Percentiles rank a stretch among this genome's conserved stretches.
These are phyloP conservation scores for Dipodomys spectabilis DNA, from an alignment of 2,113 vertebrate genomes.

Conservation along the genomic window DNA sequence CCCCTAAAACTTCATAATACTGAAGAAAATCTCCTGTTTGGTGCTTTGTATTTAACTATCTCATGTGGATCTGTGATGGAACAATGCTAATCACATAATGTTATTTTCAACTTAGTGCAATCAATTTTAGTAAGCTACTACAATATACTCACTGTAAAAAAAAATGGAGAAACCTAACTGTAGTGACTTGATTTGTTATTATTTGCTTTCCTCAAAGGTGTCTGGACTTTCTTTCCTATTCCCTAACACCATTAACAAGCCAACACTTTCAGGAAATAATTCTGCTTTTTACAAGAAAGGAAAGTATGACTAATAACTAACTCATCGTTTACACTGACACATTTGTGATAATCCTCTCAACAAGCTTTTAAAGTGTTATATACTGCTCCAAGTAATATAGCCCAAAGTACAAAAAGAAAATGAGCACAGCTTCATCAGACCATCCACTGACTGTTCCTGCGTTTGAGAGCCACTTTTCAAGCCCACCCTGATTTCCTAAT, in stretches of 20 bases:
- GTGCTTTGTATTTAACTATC: background rate
- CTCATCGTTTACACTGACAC: slow-evolving; percentile 6
- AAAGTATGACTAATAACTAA: slow-evolving; percentile 1
- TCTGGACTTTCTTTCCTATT: background rate
- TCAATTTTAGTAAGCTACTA: slow-evolving; percentile 17
- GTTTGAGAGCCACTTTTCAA: background rate
- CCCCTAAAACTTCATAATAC: background rate
- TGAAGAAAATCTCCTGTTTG: background rate
- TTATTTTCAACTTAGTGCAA: slow-evolving; percentile 28
- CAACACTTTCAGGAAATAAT: slow-evolving; percentile 37
- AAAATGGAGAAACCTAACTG: background rate
- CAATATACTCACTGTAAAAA: background rate
- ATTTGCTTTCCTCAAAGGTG: background rate
- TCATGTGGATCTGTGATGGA: background rate
- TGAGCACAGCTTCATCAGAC: background rate
- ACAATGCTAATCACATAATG: background rate
- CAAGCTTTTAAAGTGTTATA: background rate
- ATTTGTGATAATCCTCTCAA: background rate
- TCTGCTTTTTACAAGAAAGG: slow-evolving; percentile 21
- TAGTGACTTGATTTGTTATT: background rate
- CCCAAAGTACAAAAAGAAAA: background rate
- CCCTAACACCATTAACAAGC: background rate
- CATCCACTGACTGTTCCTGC: background rate
- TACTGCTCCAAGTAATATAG: background rate
- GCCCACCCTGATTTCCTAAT: too few relatives aligned